Evolutionary conservation across 2,797 vertebrate genomes (phyloP), one percentile per base, ranked within the genome.

Genomic region (Borostomias antarcticus): DNA sequence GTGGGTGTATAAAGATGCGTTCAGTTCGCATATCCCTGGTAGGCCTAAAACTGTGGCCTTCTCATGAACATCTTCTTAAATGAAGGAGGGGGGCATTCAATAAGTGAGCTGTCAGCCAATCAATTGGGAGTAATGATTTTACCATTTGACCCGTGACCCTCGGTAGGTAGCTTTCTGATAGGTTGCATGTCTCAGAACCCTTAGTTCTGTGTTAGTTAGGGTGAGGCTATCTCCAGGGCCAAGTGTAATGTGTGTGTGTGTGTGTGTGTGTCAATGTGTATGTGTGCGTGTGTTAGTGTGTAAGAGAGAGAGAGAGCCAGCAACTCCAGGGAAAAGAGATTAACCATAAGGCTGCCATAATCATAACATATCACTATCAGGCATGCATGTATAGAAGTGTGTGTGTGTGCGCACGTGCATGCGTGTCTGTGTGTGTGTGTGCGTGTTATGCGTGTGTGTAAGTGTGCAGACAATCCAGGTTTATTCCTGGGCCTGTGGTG

Each of bases 401-500:
- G 17, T 4, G 13, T 35, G 21, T 62, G 45, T 48, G 35, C 53
- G 26, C 53, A 66, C 29, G 63, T 60, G 48, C 57, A 13, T 35
- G n/a, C 10, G 53, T 64, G 68, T 43, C 32, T 68, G 64, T 45
- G 29, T 59, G 17, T 53, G 50, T 23, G 23, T 51, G 62, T 52
- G 52, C 15, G 8, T 54, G 29, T 47, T 60, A 48, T 53, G 47
- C 64, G 62, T 28, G 29, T 45, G 26, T 28, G 25, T 43, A 26
- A 51, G 47, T 58, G 71, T 66, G 62, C 37, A 21, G 30, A 62
- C 75, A 69, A 75, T 56, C 56, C 40, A 17, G 29, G 68, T 83
- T 79, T 81, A 74, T 78, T 83, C 73, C 62, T 75, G 60, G 77
- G 61, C 66, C 72, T 59, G 68, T 70, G 63, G 72, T 67, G 81